Conservation (phyloP, 2,888 invertebrate genomes). For the Drosophila prostipennis region DNA sequence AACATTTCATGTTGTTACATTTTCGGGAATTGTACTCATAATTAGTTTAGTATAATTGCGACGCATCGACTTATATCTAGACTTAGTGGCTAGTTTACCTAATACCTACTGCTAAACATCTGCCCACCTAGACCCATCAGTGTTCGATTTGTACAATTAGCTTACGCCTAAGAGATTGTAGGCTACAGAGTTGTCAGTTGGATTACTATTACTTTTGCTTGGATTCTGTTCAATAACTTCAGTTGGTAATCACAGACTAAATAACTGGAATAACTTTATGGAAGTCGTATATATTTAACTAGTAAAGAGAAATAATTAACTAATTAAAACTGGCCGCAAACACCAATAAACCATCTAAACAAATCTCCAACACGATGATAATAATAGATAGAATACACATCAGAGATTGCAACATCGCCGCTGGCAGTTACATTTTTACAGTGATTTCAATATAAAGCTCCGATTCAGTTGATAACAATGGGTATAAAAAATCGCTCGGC, state of each 20-base stretch:
- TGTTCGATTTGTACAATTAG: slow-evolving; percentile 52
- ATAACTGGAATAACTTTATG: slow-evolving; percentile 73
- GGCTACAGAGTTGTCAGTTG: slow-evolving; percentile 30
- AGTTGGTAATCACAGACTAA: slow-evolving; percentile 71
- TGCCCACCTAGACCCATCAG: slow-evolving; percentile 73
- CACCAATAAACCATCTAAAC: slow-evolving; percentile 45
- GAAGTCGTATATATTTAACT: slow-evolving; percentile 57
- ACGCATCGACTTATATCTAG: slow-evolving; percentile 49
- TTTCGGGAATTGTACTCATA: slow-evolving; percentile 68
- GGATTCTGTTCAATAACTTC: slow-evolving; percentile 61
- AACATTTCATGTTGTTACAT: slow-evolving; percentile 64
- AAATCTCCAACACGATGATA: slow-evolving; percentile 23
- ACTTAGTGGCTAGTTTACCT: slow-evolving; percentile 60
- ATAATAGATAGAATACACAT: slow-evolving; percentile 30
- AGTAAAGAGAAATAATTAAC: slow-evolving; percentile 54
- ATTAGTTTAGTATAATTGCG: slow-evolving; percentile 64
- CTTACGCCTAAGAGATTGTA: slow-evolving; percentile 37
- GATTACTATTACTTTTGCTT: slow-evolving; percentile 51
- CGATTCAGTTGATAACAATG: slow-evolving; percentile 36
- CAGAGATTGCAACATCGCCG: slow-evolving; percentile 52
- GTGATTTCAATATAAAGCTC: slow-evolving; percentile 68
- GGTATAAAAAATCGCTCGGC: slow-evolving; percentile 44
- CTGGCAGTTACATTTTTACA: slow-evolving; percentile 58
- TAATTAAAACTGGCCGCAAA: slow-evolving; percentile 60
- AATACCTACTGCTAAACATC: slow-evolving; percentile 77